Percentiles rank a stretch among this genome's conserved stretches.
These are phyloP conservation scores for Ascidia mentula DNA, from an alignment of 23 tunicate species.

Conservation along the genomic window DNA sequence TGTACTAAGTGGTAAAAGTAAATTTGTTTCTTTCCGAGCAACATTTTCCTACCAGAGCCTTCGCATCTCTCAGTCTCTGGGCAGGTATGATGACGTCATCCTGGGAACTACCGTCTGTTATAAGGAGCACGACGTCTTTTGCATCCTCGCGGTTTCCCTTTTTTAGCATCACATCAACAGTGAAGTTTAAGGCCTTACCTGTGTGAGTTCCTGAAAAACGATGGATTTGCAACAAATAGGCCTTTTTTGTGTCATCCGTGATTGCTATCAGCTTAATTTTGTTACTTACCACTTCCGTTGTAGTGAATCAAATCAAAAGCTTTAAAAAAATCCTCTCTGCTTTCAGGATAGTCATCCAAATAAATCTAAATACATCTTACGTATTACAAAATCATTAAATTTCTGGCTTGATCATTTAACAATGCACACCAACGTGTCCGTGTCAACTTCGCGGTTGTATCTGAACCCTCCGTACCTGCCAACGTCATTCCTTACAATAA, in stretches of 20 bases:
- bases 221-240: too few species aligned
- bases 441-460: slow-evolving; percentile 59
- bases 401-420: neutral
- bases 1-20: too few species aligned
- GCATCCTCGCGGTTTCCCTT: slow-evolving; percentile 32
- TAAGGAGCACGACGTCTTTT: slow-evolving; percentile 33
- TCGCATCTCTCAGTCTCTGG: slow-evolving; percentile 18
- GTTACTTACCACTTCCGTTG: slow-evolving; percentile 57
- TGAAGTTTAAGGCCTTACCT: slow-evolving; percentile 37
- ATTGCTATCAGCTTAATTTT: too few species aligned
- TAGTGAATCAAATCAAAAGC: slow-evolving; percentile 48
- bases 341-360: slow-evolving; percentile 51
- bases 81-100: slow-evolving; percentile 40
- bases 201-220: slow-evolving; percentile 35
- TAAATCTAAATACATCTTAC: slow-evolving; percentile 30
- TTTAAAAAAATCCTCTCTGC: slow-evolving; percentile 24
- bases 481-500: slow-evolving; percentile 42
- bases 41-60: slow-evolving; percentile 19
- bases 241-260: too few species aligned
- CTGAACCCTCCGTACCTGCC: slow-evolving; percentile 52
- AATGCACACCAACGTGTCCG: slow-evolving; percentile 32
- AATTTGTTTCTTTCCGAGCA: neutral
- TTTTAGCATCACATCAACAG: slow-evolving; percentile 29
- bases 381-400: neutral
- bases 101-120: slow-evolving; percentile 40